phyloP scores from a whole-genome alignment of 2,888 invertebrate genomes.

The Ariolimax columbianus region DNA sequence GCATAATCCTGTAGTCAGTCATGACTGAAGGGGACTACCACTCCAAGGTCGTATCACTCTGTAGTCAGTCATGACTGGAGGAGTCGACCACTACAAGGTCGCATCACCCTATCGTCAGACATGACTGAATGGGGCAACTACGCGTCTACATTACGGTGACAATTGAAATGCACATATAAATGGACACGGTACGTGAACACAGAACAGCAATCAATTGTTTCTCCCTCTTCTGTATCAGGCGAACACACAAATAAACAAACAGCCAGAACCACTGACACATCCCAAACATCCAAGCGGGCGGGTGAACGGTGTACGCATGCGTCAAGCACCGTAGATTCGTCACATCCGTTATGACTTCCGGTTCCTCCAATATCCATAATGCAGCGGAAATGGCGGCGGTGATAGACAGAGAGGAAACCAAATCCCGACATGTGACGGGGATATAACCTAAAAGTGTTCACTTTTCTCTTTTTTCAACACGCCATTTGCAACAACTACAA shows the following conservation, averaged over 20 bases:
- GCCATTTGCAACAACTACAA: not conserved
- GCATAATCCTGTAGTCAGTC: too few relatives aligned
- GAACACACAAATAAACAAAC: constrained; percentile 9
- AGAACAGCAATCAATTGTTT: too few relatives aligned
- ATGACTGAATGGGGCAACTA: too few relatives aligned
- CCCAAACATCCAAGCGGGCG: constrained; percentile 25
- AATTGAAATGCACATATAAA: too few relatives aligned
- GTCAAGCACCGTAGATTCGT: constrained; percentile 31
- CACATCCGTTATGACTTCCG: constrained; percentile 40
- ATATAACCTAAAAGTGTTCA: not conserved
- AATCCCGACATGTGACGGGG: not conserved
- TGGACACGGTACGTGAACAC: too few relatives aligned
- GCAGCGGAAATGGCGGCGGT: constrained; percentile 24
- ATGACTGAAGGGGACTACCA: too few relatives aligned
- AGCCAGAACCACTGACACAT: not conserved
- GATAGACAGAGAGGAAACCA: constrained; percentile 14
- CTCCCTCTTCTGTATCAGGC: not conserved
- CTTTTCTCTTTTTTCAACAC: not conserved
- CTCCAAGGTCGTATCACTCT: too few relatives aligned
- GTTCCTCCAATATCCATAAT: constrained; percentile 21
- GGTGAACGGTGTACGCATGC: constrained; percentile 11
- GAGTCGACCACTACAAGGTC: too few relatives aligned
- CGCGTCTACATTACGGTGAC: too few relatives aligned
- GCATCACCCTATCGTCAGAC: too few relatives aligned
- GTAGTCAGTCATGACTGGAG: too few relatives aligned